Base-by-base conservation (phyloP, 2,888 invertebrate genomes). In the Hololepta plana region DNA sequence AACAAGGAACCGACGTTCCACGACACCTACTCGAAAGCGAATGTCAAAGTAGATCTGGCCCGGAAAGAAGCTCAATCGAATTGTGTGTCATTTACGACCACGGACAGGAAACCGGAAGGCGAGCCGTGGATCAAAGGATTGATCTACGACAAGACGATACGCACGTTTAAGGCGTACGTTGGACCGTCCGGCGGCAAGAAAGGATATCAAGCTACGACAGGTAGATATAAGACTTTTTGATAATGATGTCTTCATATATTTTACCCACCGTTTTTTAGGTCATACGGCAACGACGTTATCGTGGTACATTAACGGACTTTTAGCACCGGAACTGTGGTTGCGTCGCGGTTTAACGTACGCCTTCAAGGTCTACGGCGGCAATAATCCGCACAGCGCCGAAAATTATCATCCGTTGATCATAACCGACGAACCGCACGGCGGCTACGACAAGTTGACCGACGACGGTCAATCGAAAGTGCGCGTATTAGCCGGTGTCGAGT, bases 251-350 rank as follows among this genome's bases (percentile, higher is more conserved):
- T n/a, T n/a, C n/a, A n/a, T n/a, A n/a, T n/a, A n/a, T n/a, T n/a
- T n/a, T n/a, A n/a, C n/a, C n/a, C n/a, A n/a, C n/a, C n/a, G n/a
- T 27, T 23, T 38, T 42, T 8, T 21, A 67, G 69, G 68, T 3
- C 72, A 72, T 48, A 67, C 68, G 14, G 68, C 70, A 17, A 74
- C 67, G 38, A 76, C 72, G 1, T 57, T 81, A 21, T 75, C 85
- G 7, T 91, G 88, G 87, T 93, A 90, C 55, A 79, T 93, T 33
- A 90, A 93, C 54, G 91, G 91, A 0, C 70, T 72, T 44, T 59
- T 91, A 40, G 71, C 76, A 25, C 90, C 90, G 1, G 87, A 90
- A 51, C 57, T 93, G 33, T 87, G 80, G 64, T 59, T 93, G 39
- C 66, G 84, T 32, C 59, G 91, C 27, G 90, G 88, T 0, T 60